Evolutionary conservation across 2,113 vertebrate genomes (phyloP).

Genomic region (Xiphias gladius): DNA sequence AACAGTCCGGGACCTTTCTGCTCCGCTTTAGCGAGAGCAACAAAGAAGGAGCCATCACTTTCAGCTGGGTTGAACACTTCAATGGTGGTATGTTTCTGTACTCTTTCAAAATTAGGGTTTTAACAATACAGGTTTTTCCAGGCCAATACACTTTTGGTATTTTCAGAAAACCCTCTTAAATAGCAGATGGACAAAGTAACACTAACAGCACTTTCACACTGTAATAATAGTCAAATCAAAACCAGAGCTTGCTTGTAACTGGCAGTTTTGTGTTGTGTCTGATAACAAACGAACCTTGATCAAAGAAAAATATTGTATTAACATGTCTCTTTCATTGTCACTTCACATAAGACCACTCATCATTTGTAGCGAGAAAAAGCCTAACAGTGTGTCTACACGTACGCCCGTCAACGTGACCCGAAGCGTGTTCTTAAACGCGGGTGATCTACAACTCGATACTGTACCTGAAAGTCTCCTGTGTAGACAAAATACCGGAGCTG

Average conservation of each 20-base stretch:
- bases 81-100: constrained; percentile 78
- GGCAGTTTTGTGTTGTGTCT: no score
- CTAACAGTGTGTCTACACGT: no score
- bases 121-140: background rate
- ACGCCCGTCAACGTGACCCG: no score
- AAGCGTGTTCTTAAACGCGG: no score
- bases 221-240: background rate
- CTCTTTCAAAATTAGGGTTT: background rate
- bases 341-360: no score
- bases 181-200: background rate
- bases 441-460: no score
- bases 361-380: no score
- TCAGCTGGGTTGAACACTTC: constrained; percentile 93
- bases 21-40: constrained; percentile 95
- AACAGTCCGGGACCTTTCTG: constrained; percentile 89
- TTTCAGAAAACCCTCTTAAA: background rate
- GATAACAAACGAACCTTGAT: no score
- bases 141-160: background rate
- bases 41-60: constrained; percentile 93
- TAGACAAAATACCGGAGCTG: no score
- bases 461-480: no score
- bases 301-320: no score
- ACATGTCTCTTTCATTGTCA: no score
- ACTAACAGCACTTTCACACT: background rate
- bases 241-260: background rate